phyloP scores from a whole-genome alignment of 1,140 invertebrate genomes.

The Zaprionus inermis region DNA sequence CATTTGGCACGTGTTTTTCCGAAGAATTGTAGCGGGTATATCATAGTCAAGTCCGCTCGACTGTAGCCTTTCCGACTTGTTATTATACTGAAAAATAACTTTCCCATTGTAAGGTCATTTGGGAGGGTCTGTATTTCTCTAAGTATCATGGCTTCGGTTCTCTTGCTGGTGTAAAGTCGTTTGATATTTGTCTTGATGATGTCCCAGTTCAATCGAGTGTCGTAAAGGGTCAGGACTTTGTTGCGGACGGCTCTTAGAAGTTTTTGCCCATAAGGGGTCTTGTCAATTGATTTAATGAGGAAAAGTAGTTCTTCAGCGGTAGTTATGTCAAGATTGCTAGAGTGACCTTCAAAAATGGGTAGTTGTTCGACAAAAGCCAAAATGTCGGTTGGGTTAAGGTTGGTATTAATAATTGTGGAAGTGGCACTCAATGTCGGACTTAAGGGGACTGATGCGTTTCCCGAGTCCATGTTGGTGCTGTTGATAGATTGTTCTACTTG shows the following conservation, averaged over 20 bases:
- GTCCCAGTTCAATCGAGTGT: conserved; percentile 12
- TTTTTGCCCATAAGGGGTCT: background rate
- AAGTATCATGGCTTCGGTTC: background rate
- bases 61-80: too few relatives aligned
- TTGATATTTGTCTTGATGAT: conserved; percentile 15
- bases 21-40: too few relatives aligned
- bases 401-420: background rate
- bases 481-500: too few relatives aligned
- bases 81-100: background rate
- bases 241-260: conserved; percentile 10
- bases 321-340: background rate
- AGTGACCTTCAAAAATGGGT: background rate
- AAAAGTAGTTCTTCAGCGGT: background rate
- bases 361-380: background rate
- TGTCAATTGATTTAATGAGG: background rate
- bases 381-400: background rate
- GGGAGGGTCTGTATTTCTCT: background rate
- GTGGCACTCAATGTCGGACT: too few relatives aligned
- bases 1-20: too few relatives aligned
- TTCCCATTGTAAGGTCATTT: background rate
- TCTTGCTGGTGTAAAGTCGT: background rate
- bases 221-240: background rate
- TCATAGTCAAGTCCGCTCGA: too few relatives aligned
- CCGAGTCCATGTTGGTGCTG: too few relatives aligned
- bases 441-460: too few relatives aligned